Conservation (phyloP, 2,113 vertebrate species). For the Mirza zaza region DNA sequence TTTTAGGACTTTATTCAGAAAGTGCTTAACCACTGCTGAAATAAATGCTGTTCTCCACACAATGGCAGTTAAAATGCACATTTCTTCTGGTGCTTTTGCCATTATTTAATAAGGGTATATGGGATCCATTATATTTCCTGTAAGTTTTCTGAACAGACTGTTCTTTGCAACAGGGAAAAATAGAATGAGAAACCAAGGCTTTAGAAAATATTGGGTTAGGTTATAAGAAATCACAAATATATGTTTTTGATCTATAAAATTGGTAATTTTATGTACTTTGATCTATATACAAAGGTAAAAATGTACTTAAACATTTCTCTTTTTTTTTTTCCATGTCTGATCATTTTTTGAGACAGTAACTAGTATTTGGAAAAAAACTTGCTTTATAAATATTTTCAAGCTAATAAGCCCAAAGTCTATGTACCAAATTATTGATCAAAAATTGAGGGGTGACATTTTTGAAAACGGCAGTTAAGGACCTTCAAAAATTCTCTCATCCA, state of each 20-base stretch:
- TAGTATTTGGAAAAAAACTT: neutral
- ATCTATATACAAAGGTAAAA: neutral
- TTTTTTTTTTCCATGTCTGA: neutral
- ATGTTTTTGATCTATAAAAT: neutral
- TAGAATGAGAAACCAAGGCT: neutral
- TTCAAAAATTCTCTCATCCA: neutral
- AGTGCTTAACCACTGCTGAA: neutral
- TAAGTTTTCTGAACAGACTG: neutral
- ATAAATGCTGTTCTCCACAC: neutral
- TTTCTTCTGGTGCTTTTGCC: neutral
- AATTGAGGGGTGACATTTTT: neutral
- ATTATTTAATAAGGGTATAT: neutral
- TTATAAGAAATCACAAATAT: neutral
- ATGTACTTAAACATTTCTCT: neutral
- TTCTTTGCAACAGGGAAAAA: neutral
- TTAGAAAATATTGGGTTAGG: neutral
- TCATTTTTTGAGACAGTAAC: neutral
- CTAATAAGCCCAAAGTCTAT: neutral
- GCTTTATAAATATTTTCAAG: constrained; percentile 4
- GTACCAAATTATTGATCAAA: neutral
- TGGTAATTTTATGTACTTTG: neutral
- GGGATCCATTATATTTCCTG: neutral
- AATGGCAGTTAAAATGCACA: neutral
- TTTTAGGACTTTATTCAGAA: neutral
- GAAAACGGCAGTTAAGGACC: neutral